Evolutionary conservation across 2,888 invertebrate genomes (phyloP).

Genomic region (Apotomis betuletana): DNA sequence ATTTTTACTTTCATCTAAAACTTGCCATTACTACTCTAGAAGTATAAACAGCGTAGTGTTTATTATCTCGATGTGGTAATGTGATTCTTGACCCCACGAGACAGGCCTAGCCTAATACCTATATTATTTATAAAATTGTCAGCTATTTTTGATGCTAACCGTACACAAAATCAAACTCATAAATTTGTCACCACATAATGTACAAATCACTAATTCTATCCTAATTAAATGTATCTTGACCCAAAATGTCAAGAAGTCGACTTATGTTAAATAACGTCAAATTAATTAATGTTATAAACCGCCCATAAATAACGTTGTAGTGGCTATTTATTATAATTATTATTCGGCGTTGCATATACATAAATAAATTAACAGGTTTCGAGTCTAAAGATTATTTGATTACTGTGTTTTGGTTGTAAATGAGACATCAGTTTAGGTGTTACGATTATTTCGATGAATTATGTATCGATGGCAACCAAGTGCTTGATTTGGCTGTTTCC

Average conservation of each 20-base stretch:
- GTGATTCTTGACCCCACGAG: too few species aligned
- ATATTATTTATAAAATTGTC: too few species aligned
- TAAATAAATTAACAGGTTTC: constrained; percentile 34
- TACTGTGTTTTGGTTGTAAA: constrained; percentile 21
- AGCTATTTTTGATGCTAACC: too few species aligned
- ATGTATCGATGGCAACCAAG: too few species aligned
- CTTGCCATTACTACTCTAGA: too few species aligned
- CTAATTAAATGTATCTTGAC: constrained; percentile 20
- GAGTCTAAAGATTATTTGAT: constrained; percentile 6
- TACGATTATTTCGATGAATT: too few species aligned
- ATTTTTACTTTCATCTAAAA: too few species aligned
- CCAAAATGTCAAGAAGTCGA: constrained; percentile 17
- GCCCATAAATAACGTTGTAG: constrained; percentile 23
- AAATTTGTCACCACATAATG: constrained; percentile 1
- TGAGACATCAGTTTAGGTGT: constrained; percentile 29
- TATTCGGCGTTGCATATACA: constrained; percentile 29
- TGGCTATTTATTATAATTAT: constrained; percentile 33
- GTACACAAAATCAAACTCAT: background rate
- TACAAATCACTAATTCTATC: background rate
- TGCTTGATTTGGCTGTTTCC: too few species aligned
- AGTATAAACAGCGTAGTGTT: too few species aligned
- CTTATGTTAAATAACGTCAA: constrained; percentile 29
- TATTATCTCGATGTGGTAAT: too few species aligned
- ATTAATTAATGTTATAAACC: constrained; percentile 34
- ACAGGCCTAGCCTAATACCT: too few species aligned